phyloP scores from a whole-genome alignment of 2,888 invertebrate species.

The Tholera decimalis region DNA sequence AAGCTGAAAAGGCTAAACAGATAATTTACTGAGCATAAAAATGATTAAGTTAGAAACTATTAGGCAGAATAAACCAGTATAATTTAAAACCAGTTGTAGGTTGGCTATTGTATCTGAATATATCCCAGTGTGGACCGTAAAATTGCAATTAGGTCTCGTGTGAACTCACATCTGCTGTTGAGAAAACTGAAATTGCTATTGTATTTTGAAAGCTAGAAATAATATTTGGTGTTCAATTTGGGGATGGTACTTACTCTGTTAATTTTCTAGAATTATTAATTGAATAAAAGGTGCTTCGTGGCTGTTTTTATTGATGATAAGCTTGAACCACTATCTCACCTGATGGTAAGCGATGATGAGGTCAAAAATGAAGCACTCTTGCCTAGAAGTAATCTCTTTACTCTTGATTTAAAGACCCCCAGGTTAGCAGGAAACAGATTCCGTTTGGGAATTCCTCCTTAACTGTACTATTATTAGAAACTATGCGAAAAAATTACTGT shows the following conservation, averaged over 20 bases:
- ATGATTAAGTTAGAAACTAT: too few relatives aligned
- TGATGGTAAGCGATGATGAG: too few relatives aligned
- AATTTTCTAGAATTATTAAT: background rate
- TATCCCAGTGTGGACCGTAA: conserved; percentile 5
- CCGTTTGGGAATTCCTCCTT: too few relatives aligned
- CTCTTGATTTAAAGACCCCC: too few relatives aligned
- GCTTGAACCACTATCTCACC: too few relatives aligned
- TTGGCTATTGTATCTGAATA: conserved; percentile 7
- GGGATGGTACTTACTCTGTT: background rate
- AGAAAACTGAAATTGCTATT: conserved; percentile 4
- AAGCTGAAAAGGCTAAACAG: too few relatives aligned
- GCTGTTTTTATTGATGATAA: background rate
- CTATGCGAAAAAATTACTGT: too few relatives aligned
- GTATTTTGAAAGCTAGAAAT: conserved; percentile 1
- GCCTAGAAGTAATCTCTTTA: too few relatives aligned
- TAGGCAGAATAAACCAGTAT: background rate
- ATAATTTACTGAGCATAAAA: too few relatives aligned
- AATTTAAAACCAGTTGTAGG: background rate
- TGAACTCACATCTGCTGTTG: conserved; percentile 20
- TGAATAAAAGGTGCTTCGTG: background rate
- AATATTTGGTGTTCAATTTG: background rate
- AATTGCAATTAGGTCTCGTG: conserved; percentile 27
- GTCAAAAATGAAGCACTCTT: too few relatives aligned
- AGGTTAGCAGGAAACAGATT: too few relatives aligned
- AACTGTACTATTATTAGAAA: too few relatives aligned